Evolutionary conservation across 2,888 invertebrate genomes (phyloP).

Genomic region (Cancer borealis): DNA sequence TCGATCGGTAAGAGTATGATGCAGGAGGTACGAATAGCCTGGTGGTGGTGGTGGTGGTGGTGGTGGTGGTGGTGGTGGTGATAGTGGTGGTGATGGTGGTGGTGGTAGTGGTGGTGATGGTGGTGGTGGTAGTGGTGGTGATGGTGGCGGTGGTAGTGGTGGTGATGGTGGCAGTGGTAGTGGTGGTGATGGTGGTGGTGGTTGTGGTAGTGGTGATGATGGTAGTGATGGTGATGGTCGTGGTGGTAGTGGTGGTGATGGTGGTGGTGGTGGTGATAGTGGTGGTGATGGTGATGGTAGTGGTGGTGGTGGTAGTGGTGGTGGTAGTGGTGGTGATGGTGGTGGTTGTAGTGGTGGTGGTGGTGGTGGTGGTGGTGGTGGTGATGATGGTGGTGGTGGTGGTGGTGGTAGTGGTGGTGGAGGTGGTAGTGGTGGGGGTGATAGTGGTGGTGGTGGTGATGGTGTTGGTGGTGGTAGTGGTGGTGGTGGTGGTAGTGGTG

Average conservation of each 20-base stretch:
- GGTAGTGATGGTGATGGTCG: not conserved
- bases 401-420: not conserved
- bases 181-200: conserved; percentile 31
- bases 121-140: not conserved
- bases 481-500: too few species aligned
- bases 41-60: not conserved
- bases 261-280: too few species aligned
- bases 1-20: conserved; percentile 38
- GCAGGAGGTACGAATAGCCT: not conserved
- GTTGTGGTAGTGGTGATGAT: not conserved
- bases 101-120: not conserved
- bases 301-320: too few species aligned
- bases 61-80: not conserved
- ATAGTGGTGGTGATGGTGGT: not conserved
- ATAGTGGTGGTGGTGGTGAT: too few species aligned
- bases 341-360: too few species aligned
- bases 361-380: not conserved
- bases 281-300: too few species aligned
- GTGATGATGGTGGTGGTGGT: conserved; percentile 37
- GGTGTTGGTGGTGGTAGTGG: too few species aligned
- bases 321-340: too few species aligned
- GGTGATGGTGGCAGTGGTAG: not conserved
- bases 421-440: too few species aligned
- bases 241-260: too few species aligned
- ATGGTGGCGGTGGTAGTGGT: not conserved